Evolutionary conservation across 2,888 invertebrate genomes (phyloP).

Genomic region (Ophion ventricosus): DNA sequence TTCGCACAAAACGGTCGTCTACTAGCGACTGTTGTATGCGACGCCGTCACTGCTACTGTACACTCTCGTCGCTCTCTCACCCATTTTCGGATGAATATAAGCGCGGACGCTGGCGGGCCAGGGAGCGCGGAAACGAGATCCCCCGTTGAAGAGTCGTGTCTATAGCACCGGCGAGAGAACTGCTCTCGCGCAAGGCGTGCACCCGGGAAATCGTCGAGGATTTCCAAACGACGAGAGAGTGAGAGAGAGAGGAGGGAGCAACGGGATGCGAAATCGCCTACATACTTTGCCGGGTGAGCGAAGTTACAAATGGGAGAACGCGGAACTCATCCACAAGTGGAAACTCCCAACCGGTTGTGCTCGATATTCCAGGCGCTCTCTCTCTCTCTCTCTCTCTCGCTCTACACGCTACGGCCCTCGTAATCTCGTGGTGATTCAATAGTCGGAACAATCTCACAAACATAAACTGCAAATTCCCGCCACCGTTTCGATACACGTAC

Average conservation of each 20-base stretch:
- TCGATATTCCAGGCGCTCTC: constrained; percentile 14
- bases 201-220: constrained; percentile 37
- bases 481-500: constrained; percentile 15
- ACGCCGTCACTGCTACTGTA: neutral
- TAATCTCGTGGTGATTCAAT: constrained; percentile 72
- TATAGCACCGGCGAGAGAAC: constrained; percentile 8
- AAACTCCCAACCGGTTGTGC: constrained; percentile 69
- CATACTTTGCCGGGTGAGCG: constrained; percentile 82
- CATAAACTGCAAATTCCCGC: constrained; percentile 42
- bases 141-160: constrained; percentile 30
- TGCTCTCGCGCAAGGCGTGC: constrained; percentile 13
- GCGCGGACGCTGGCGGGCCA: constrained; percentile 29
- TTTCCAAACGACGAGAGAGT: constrained; percentile 35
- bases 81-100: constrained; percentile 58
- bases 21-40: neutral
- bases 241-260: constrained; percentile 47
- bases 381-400: constrained; percentile 59
- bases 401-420: constrained; percentile 44
- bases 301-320: constrained; percentile 82
- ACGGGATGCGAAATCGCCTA: constrained; percentile 68
- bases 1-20: neutral
- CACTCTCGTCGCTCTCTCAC: constrained; percentile 21
- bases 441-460: constrained; percentile 49
- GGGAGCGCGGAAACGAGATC: constrained; percentile 45
- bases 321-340: constrained; percentile 80